phyloP scores from a whole-genome alignment of 1,140 invertebrate genomes.

The Drosophila dunni region DNA sequence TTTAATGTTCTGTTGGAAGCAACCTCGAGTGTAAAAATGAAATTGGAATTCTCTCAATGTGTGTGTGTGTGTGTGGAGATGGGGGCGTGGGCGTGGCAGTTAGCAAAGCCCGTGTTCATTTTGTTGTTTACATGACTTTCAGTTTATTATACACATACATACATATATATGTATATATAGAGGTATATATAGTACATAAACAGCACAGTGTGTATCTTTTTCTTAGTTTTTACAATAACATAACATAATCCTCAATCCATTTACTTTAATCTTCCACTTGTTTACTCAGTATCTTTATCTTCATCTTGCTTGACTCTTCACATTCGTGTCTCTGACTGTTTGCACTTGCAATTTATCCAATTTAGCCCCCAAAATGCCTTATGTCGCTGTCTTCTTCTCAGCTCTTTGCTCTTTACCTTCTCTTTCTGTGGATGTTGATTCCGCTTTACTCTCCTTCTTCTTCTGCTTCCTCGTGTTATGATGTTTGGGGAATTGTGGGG shows the following conservation, averaged over 20 bases:
- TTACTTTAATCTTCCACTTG: no score
- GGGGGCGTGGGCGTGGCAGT: not conserved
- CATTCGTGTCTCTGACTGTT: not conserved
- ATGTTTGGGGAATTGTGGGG: not conserved
- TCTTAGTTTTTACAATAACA: conserved; percentile 14
- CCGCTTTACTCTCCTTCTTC: not conserved
- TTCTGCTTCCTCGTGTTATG: conserved; percentile 5
- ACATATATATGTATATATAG: no score
- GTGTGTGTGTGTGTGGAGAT: not conserved
- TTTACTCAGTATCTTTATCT: not conserved
- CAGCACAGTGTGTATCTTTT: conserved; percentile 29
- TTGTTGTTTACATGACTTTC: not conserved
- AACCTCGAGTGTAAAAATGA: conserved; percentile 9
- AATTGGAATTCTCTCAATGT: conserved; percentile 5
- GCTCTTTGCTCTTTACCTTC: not conserved
- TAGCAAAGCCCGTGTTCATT: not conserved
- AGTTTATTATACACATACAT: not conserved
- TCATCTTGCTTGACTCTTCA: not conserved
- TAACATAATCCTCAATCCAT: not conserved
- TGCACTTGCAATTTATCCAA: not conserved
- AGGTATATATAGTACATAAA: conserved; percentile 13
- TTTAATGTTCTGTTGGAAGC: conserved; percentile 2
- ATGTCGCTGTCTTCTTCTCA: conserved; percentile 6
- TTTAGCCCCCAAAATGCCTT: conserved; percentile 5
- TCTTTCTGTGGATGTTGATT: not conserved